Evolutionary conservation across 2,113 vertebrate genomes (phyloP).

Genomic region (Silurus meridionalis): DNA sequence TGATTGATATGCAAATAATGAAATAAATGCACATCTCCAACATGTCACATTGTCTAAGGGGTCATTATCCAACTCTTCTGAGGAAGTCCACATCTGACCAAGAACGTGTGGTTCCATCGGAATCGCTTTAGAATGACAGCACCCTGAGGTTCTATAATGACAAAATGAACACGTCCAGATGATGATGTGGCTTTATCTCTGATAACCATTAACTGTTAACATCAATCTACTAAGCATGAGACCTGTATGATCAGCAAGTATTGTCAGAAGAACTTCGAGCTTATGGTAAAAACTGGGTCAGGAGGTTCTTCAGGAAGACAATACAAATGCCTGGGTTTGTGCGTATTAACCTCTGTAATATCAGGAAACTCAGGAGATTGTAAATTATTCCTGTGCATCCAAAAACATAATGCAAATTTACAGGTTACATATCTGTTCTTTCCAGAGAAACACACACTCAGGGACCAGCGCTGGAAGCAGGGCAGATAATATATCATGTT

Average conservation of each 20-base stretch:
- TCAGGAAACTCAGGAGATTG: background rate
- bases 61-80: background rate
- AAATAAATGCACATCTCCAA: background rate
- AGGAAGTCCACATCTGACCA: background rate
- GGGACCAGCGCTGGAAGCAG: background rate
- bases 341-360: background rate
- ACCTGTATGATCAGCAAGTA: background rate
- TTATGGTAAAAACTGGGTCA: background rate
- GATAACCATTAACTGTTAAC: background rate
- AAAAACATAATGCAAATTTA: background rate
- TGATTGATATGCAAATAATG: background rate
- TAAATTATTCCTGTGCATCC: background rate
- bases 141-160: background rate
- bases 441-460: background rate
- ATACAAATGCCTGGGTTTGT: background rate
- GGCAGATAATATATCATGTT: background rate
- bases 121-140: no score
- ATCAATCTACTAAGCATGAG: background rate
- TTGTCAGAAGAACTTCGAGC: background rate
- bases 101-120: background rate
- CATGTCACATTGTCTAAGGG: background rate
- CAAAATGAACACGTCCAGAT: background rate
- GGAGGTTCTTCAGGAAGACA: background rate
- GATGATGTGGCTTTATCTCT: background rate
- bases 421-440: no score